These are phyloP conservation scores for Cerastoderma edule DNA, from an alignment of 2,888 invertebrate genomes.

Conservation along the genomic window DNA sequence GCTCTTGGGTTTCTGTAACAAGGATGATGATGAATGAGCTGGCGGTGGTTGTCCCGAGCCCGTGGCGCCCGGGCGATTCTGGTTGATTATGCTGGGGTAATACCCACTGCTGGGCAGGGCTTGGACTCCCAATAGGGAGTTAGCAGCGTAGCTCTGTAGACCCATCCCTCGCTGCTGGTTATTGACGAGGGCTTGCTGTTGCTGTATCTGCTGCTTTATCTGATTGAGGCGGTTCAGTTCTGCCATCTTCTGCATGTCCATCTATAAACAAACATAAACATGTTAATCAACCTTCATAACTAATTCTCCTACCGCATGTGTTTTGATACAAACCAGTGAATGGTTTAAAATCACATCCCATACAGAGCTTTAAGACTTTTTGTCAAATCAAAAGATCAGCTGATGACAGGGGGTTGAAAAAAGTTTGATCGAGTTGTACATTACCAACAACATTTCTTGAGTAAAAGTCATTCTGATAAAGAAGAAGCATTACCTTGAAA, in stretches of 20 bases:
- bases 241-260: conserved; percentile 66
- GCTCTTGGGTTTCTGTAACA: too few species aligned
- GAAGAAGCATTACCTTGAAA: too few species aligned
- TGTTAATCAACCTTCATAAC: too few species aligned
- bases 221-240: conserved; percentile 66
- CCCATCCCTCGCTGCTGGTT: conserved; percentile 38
- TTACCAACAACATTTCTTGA: too few species aligned
- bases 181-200: conserved; percentile 63
- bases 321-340: too few species aligned
- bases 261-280: conserved; percentile 37
- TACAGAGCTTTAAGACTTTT: too few species aligned
- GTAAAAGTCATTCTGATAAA: too few species aligned
- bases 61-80: neutral
- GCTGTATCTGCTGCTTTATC: conserved; percentile 69
- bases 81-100: neutral
- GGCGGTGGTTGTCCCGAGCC: neutral
- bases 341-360: too few species aligned
- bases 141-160: conserved; percentile 3
- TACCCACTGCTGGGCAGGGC: conserved; percentile 20
- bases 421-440: too few species aligned
- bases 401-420: too few species aligned
- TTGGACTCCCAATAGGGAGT: conserved; percentile 11
- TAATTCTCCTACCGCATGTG: too few species aligned
- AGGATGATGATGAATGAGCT: neutral
- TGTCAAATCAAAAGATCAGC: too few species aligned